Base-by-base conservation (phyloP, 2,797 vertebrate species). In the Megaceryle alcyon region DNA sequence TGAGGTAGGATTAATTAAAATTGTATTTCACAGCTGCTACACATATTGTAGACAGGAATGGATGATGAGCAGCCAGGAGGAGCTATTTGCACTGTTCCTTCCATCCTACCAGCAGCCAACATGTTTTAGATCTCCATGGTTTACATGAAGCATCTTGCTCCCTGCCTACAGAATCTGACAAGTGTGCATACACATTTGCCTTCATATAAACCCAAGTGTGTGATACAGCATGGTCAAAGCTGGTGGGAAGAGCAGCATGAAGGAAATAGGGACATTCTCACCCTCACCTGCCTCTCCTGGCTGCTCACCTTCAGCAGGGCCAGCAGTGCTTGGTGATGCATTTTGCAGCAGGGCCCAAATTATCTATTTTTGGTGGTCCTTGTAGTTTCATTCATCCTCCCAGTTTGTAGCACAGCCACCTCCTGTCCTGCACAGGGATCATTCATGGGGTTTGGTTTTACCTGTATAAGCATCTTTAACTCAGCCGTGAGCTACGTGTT, bases 11-110 rank as follows among this genome's bases (percentile, higher is more conserved):
- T 35, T 37, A 76, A 71, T 76, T 66, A 21, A 41, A 68, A 10
- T 12, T 81, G 17, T 12, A 44, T 46, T 82, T 57, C 31, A 57
- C 33, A 68, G 37, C 39, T 73, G 33, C 61, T 82, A n/a, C 33
- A n/a, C 1, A 0, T 35, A 26, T 51, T 5, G 4, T 11, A 63
- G 41, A 56, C 16, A 25, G 21, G 7, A 20, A 61, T 3, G 17
- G 31, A 17, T 81, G 44, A n/a, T 39, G 12, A 76, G 46, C 21
- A 44, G 33, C 41, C 10, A 14, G 28, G 8, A 75, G 13, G 9
- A 21, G 23, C 16, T 71, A 15, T 61, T 35, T 51, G 14, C n/a
- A 49, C 14, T 6, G 8, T 71, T 19, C 7, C 6, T 51, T 8
- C 28, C 25, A 44, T 44, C 33, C 21, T 29, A 44, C 13, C 48